Conservation (phyloP, 2,888 invertebrate species). For the Anoplius nigerrimus region DNA sequence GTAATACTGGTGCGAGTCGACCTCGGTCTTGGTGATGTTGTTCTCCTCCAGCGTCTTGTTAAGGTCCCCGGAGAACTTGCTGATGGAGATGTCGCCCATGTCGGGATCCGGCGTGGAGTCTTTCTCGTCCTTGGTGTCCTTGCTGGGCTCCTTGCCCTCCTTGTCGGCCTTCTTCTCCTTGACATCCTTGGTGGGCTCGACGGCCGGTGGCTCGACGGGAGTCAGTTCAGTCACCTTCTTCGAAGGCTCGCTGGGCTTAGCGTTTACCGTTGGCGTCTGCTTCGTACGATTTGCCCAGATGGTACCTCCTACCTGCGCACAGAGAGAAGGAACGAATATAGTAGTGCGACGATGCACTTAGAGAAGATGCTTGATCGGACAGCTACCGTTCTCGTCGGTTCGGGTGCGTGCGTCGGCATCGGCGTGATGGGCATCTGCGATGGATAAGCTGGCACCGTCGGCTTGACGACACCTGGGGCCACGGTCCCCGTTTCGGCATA, state of each 20-base stretch:
- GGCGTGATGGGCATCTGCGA: too few relatives aligned
- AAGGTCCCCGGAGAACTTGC: slow-evolving; percentile 68
- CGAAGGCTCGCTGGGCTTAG: background rate
- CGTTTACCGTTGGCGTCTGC: slow-evolving; percentile 51
- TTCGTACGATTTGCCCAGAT: slow-evolving; percentile 60
- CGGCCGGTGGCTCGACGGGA: background rate
- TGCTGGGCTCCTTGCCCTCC: slow-evolving; percentile 12
- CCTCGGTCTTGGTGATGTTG: slow-evolving; percentile 75
- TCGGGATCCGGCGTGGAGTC: slow-evolving; percentile 44
- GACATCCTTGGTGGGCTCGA: background rate
- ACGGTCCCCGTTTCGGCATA: background rate
- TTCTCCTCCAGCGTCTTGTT: slow-evolving; percentile 75
- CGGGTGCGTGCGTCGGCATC: too few relatives aligned
- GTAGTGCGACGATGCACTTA: background rate
- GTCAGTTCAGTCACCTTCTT: slow-evolving; percentile 25
- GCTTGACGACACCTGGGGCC: slow-evolving; percentile 23
- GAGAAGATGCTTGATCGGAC: too few relatives aligned
- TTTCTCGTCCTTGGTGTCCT: slow-evolving; percentile 7
- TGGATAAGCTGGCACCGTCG: slow-evolving; percentile 27
- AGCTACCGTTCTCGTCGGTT: too few relatives aligned
- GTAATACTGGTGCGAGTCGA: slow-evolving; percentile 88
- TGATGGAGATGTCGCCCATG: slow-evolving; percentile 68
- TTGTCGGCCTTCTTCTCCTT: slow-evolving; percentile 3
- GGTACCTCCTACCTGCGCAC: slow-evolving; percentile 31
- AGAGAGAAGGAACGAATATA: background rate